Conservation (phyloP, 2,888 invertebrate species). For the Oegoconia quadripuncta region DNA sequence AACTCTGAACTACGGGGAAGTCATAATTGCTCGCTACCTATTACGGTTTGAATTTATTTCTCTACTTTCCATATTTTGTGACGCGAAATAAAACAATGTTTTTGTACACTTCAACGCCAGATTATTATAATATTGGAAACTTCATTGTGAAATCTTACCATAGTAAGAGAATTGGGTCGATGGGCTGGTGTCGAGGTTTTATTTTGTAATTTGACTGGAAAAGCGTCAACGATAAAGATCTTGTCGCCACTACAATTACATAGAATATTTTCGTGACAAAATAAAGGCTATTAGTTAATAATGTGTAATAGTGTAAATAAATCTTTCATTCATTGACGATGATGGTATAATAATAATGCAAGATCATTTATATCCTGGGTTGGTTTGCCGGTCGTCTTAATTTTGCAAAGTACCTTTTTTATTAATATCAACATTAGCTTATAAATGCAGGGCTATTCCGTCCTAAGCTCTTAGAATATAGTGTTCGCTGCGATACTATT, state of each 20-base stretch:
- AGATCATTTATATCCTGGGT: constrained; percentile 23
- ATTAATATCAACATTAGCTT: not conserved
- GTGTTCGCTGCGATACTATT: no score
- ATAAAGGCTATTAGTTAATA: constrained; percentile 48
- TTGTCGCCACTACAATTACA: constrained; percentile 57
- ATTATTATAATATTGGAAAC: constrained; percentile 1
- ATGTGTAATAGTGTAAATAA: constrained; percentile 51
- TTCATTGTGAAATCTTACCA: constrained; percentile 20
- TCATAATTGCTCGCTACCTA: constrained; percentile 39
- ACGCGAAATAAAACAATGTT: not conserved
- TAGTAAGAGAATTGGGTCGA: constrained; percentile 42
- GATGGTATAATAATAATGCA: no score
- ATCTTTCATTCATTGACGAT: no score
- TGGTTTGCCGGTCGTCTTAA: not conserved
- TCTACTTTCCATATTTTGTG: not conserved
- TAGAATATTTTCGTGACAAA: constrained; percentile 51
- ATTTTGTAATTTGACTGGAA: constrained; percentile 53
- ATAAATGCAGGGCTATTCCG: no score
- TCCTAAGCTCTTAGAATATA: no score
- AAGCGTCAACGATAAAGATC: constrained; percentile 61
- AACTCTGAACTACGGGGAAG: constrained; percentile 28
- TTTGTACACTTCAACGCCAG: not conserved
- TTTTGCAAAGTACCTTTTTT: not conserved
- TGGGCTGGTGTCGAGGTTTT: constrained; percentile 38
- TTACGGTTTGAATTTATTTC: constrained; percentile 17